Conservation (phyloP, 2,888 invertebrate genomes). For the Spodoptera littoralis region DNA sequence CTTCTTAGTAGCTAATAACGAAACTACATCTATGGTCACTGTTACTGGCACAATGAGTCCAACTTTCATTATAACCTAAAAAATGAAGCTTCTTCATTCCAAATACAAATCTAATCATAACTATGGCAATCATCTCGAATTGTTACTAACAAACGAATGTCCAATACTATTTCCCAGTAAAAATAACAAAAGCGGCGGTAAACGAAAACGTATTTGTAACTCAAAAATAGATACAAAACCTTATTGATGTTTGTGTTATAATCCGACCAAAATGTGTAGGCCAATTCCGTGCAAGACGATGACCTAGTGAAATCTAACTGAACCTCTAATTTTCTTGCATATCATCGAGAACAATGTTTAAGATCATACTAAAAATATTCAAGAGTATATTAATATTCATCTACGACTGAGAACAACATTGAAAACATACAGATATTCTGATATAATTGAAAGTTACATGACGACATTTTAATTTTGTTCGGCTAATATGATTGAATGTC, state of each 20-base stretch:
- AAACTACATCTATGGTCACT: constrained; percentile 5
- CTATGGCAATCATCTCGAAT: constrained; percentile 2
- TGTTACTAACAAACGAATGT: constrained; percentile 2
- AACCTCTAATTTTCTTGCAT: neutral
- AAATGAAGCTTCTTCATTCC: neutral
- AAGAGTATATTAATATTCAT: neutral
- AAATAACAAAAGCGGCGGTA: constrained; percentile 20
- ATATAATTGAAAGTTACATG: constrained; percentile 42
- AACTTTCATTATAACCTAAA: constrained; percentile 52
- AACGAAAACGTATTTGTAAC: constrained; percentile 35
- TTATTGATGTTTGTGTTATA: constrained; percentile 77
- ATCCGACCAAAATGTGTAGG: constrained; percentile 60
- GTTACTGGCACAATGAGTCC: constrained; percentile 19
- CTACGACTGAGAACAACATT: neutral
- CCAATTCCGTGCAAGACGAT: constrained; percentile 2
- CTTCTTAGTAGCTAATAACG: neutral
- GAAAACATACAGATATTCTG: constrained; percentile 4
- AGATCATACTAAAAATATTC: neutral
- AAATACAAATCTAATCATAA: neutral
- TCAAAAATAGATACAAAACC: constrained; percentile 56
- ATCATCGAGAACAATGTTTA: neutral
- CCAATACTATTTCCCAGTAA: constrained; percentile 13
- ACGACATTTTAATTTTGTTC: constrained; percentile 58
- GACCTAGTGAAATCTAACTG: neutral
- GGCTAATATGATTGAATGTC: constrained; percentile 66